A percentile compares a stretch with the other conserved stretches of the same genome.
phyloP scores from a whole-genome alignment of 2,888 invertebrate genomes.

The Coenonympha arcania region DNA sequence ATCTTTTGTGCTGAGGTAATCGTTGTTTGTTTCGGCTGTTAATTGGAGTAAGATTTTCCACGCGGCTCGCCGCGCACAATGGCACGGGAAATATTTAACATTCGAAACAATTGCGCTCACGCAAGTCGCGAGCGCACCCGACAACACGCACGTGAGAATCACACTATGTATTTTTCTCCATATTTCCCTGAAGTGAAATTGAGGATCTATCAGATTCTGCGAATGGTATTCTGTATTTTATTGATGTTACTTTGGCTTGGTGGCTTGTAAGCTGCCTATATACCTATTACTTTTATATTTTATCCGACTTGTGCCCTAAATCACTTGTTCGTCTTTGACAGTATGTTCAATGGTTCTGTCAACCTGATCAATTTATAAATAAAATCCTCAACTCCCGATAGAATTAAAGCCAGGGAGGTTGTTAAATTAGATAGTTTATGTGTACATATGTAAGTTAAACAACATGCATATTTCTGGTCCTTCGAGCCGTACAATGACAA shows the following conservation, averaged over 20 bases:
- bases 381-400: too few relatives aligned
- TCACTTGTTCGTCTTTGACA: too few relatives aligned
- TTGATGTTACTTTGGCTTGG: slow-evolving; percentile 1
- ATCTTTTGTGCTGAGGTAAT: slow-evolving; percentile 35
- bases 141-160: slow-evolving; percentile 36
- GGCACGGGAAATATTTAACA: slow-evolving; percentile 55
- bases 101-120: slow-evolving; percentile 39
- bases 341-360: too few relatives aligned
- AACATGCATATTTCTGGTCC: neutral
- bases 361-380: too few relatives aligned
- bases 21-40: slow-evolving; percentile 42
- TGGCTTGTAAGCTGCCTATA: neutral
- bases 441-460: too few relatives aligned
- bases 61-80: slow-evolving; percentile 46
- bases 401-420: too few relatives aligned
- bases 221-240: slow-evolving; percentile 8
- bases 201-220: slow-evolving; percentile 2
- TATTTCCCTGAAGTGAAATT: slow-evolving; percentile 20
- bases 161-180: slow-evolving; percentile 17
- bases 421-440: too few relatives aligned
- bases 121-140: too few relatives aligned
- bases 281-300: too few relatives aligned
- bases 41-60: slow-evolving; percentile 60
- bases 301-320: too few relatives aligned
- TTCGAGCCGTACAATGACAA: neutral